phyloP scores from a whole-genome alignment of 2,888 invertebrate species.

The Aphrophora alni region DNA sequence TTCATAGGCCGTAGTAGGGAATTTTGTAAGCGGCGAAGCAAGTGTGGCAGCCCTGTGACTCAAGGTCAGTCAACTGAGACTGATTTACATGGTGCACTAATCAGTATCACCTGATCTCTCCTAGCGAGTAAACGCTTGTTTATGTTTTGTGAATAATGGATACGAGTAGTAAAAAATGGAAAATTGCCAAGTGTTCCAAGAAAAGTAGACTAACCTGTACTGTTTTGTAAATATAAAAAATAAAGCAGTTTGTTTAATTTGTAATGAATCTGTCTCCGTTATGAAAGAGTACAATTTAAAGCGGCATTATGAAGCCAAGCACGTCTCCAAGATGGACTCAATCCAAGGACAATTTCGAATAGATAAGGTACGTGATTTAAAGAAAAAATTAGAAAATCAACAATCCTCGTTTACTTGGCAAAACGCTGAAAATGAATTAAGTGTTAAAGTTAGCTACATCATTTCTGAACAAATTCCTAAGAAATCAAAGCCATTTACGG shows the following conservation, averaged over 20 bases:
- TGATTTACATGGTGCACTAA: too few species aligned
- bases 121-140: not conserved
- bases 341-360: not conserved
- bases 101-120: not conserved
- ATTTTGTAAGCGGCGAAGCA: too few species aligned
- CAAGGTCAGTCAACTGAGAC: too few species aligned
- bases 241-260: conserved; percentile 42
- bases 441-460: too few species aligned
- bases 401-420: too few species aligned
- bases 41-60: too few species aligned
- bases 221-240: conserved; percentile 32
- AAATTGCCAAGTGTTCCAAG: conserved; percentile 25
- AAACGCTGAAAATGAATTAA: too few species aligned
- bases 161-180: not conserved
- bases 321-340: conserved; percentile 14
- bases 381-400: too few species aligned
- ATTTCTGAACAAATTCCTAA: too few species aligned
- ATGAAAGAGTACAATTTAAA: conserved; percentile 46
- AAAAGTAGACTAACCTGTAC: conserved; percentile 28
- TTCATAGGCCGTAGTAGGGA: too few species aligned
- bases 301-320: conserved; percentile 47
- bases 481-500: too few species aligned
- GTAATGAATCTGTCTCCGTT: conserved; percentile 43
- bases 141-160: not conserved
- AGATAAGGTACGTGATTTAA: too few species aligned